These are phyloP conservation scores for Stratiolaelaps scimitus DNA, from an alignment of 1,140 invertebrate species.

Conservation along the genomic window DNA sequence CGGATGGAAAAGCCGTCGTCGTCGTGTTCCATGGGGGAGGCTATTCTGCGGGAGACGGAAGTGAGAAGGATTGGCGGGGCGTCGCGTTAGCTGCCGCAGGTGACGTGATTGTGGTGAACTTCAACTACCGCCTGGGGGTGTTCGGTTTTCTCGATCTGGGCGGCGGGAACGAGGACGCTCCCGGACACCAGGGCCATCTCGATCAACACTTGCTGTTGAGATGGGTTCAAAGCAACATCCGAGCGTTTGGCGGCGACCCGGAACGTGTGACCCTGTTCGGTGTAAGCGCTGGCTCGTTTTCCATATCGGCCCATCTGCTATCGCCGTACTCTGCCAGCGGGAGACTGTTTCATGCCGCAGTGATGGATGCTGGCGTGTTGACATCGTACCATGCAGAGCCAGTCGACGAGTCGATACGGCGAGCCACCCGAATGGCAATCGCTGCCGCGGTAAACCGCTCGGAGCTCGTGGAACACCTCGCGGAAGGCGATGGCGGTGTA, in stretches of 20 bases:
- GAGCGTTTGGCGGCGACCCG: constrained; percentile 38
- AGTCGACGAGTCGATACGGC: background rate
- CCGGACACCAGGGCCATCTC: constrained; percentile 39
- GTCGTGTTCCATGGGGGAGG: constrained; percentile 67
- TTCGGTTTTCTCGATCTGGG: constrained; percentile 64
- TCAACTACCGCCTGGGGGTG: constrained; percentile 57
- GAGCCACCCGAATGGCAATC: background rate
- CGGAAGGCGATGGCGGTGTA: background rate
- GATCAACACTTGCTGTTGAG: constrained; percentile 41
- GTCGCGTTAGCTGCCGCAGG: background rate
- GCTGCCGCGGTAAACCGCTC: background rate
- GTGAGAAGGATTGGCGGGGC: constrained; percentile 49
- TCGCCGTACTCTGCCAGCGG: constrained; percentile 60
- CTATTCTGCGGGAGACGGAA: constrained; percentile 48
- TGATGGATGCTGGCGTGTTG: background rate
- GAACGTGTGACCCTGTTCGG: constrained; percentile 38
- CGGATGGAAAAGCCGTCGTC: constrained; percentile 49
- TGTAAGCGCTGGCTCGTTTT: constrained; percentile 58
- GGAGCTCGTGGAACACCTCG: no score
- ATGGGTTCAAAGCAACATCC: constrained; percentile 42
- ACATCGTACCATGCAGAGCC: constrained; percentile 1
- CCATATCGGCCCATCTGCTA: constrained; percentile 76
- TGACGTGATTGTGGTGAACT: constrained; percentile 60
- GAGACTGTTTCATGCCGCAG: constrained; percentile 49
- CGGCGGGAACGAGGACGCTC: constrained; percentile 33